phyloP scores from a whole-genome alignment of 1,140 invertebrate genomes.

The Venustaconcha ellipsiformis region DNA sequence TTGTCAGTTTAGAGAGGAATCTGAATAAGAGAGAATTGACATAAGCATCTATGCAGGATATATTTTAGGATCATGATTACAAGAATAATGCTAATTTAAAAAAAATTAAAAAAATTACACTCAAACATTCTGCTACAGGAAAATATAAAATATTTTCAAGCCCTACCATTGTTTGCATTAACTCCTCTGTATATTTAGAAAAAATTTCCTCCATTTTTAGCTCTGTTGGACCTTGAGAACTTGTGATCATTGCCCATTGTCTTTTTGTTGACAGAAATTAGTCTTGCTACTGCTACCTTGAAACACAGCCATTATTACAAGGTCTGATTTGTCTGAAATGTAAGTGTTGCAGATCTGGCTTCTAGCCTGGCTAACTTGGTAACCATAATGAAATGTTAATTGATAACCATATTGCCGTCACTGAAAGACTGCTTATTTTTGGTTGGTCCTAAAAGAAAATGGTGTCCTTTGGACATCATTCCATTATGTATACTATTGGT shows the following conservation, averaged over 20 bases:
- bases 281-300: not conserved
- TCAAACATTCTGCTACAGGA: no score
- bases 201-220: not conserved
- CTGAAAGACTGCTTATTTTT: no score
- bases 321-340: not conserved
- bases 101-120: not conserved
- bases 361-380: not conserved
- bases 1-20: not conserved
- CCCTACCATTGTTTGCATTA: no score
- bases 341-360: no score
- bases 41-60: not conserved
- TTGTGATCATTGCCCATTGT: no score
- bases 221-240: no score
- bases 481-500: no score
- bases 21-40: not conserved
- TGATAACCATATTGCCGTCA: no score
- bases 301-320: not conserved
- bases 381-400: no score
- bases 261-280: not conserved
- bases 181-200: not conserved
- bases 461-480: no score
- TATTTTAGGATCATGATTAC: not conserved
- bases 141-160: no score
- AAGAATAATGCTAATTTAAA: not conserved
- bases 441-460: no score